phyloP scores from a whole-genome alignment of 2,888 invertebrate species.

The Agrypnus murinus region DNA sequence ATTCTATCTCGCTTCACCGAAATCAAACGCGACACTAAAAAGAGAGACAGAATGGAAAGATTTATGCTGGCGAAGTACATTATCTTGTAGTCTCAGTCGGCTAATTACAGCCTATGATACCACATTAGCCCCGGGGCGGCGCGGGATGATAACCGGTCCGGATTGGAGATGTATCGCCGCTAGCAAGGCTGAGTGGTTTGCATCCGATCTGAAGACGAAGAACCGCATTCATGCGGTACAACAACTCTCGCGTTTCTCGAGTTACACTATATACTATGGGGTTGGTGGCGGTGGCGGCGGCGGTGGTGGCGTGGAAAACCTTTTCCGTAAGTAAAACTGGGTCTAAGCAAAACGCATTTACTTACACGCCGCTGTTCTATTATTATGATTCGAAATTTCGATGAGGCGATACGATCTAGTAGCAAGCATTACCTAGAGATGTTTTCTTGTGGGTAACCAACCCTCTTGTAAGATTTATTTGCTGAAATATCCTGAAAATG shows the following conservation, averaged over 20 bases:
- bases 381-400: too few relatives aligned
- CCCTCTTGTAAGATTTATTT: not conserved
- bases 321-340: slow-evolving; percentile 9
- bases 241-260: slow-evolving; percentile 51
- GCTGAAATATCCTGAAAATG: slow-evolving; percentile 7
- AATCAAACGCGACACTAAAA: slow-evolving; percentile 50
- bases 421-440: too few relatives aligned
- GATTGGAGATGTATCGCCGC: slow-evolving; percentile 67
- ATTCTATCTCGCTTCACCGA: slow-evolving; percentile 52
- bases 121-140: slow-evolving; percentile 72
- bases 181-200: slow-evolving; percentile 67
- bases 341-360: too few relatives aligned
- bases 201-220: slow-evolving; percentile 65
- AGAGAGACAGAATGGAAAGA: slow-evolving; percentile 68
- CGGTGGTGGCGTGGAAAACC: slow-evolving; percentile 42
- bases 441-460: too few relatives aligned
- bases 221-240: slow-evolving; percentile 60
- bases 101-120: slow-evolving; percentile 75
- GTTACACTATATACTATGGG: slow-evolving; percentile 43
- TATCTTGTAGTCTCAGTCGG: slow-evolving; percentile 75
- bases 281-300: too few relatives aligned
- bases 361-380: too few relatives aligned
- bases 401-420: not conserved
- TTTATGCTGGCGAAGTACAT: slow-evolving; percentile 74
- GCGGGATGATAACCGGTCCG: slow-evolving; percentile 67